Conservation (phyloP, 2,797 vertebrate species). For the Remorina albescens region DNA sequence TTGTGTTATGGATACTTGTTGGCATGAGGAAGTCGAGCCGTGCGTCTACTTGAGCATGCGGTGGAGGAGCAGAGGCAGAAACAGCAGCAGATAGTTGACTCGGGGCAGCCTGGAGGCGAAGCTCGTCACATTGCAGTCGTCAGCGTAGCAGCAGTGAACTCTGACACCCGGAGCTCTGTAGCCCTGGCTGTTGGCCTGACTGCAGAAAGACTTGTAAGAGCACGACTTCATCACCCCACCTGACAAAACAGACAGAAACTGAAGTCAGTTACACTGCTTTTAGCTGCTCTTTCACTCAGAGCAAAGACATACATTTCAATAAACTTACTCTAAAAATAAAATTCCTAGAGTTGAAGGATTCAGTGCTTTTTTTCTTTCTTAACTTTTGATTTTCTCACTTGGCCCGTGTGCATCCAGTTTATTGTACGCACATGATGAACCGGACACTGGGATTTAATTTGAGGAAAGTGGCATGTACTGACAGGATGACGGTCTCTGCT, state of each 20-base stretch:
- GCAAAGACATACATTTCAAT: neutral
- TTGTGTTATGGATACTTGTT: constrained; percentile 15
- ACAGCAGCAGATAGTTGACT: constrained; percentile 71
- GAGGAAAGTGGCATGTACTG: neutral
- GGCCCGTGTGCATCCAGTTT: neutral
- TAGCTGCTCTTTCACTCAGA: neutral
- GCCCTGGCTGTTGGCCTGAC: constrained; percentile 88
- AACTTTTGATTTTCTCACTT: neutral
- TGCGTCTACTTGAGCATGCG: constrained; percentile 56
- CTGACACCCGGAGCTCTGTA: constrained; percentile 86
- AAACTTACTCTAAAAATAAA: neutral
- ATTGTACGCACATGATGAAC: neutral
- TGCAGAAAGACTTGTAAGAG: constrained; percentile 92
- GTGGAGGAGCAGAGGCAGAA: constrained; percentile 71
- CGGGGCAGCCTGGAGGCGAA: constrained; percentile 64
- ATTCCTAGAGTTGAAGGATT: neutral
- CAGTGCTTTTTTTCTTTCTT: neutral
- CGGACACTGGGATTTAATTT: neutral
- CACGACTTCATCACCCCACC: constrained; percentile 94
- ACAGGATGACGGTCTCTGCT: neutral
- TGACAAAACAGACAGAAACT: constrained; percentile 59
- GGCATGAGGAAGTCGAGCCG: constrained; percentile 9
- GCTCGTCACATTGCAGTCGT: constrained; percentile 88
- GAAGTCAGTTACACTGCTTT: constrained; percentile 21
- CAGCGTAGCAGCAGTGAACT: constrained; percentile 91